A percentile compares a stretch with the other conserved stretches of the same genome.
Evolutionary conservation across 2,888 invertebrate genomes (phyloP).

Genomic region (Andrena minutula): DNA sequence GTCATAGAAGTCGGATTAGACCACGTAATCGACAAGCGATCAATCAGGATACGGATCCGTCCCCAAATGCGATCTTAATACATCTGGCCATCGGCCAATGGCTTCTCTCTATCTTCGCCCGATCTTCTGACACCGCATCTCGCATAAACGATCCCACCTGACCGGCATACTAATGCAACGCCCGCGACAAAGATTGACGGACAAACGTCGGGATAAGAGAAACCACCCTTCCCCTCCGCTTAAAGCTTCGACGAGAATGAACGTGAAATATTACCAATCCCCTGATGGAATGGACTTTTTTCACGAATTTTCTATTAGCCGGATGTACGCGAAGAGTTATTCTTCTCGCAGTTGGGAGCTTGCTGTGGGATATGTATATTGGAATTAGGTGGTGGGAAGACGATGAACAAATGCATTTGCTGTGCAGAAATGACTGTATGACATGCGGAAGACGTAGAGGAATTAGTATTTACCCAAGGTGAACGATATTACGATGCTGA

Average conservation of each 20-base stretch:
- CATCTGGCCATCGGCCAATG: slow-evolving; percentile 68
- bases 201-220: slow-evolving; percentile 24
- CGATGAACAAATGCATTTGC: too few species aligned
- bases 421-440: too few species aligned
- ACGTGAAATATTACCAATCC: slow-evolving; percentile 19
- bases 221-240: neutral
- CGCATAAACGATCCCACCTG: slow-evolving; percentile 52
- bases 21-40: slow-evolving; percentile 72
- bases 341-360: neutral
- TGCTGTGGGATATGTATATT: neutral
- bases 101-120: slow-evolving; percentile 54
- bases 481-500: neutral
- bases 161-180: slow-evolving; percentile 48
- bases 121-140: slow-evolving; percentile 50
- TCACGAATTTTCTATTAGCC: neutral
- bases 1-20: slow-evolving; percentile 70
- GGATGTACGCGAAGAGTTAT: neutral
- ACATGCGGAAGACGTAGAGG: neutral
- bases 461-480: slow-evolving; percentile 11
- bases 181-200: slow-evolving; percentile 49
- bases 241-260: slow-evolving; percentile 3
- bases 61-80: slow-evolving; percentile 75
- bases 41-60: slow-evolving; percentile 69
- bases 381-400: too few species aligned
- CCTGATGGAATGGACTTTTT: neutral